phyloP scores from a whole-genome alignment of 1,140 invertebrate species.

The Anastatus disparis region DNA sequence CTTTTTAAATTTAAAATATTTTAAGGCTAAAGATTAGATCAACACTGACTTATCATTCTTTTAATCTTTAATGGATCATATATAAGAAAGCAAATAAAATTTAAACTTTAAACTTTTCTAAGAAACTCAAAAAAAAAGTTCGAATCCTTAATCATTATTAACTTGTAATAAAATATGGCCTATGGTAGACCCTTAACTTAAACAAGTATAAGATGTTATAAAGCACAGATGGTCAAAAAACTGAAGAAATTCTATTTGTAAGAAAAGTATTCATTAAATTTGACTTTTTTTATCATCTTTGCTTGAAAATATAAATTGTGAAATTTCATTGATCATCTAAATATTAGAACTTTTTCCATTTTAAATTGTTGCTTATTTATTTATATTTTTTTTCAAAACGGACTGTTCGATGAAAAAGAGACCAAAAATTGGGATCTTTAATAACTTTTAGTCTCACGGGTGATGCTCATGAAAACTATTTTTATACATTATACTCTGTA shows the following conservation, averaged over 20 bases:
- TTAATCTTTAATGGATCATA: no score
- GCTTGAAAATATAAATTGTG: slow-evolving; percentile 7
- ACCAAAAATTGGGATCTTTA: slow-evolving; percentile 27
- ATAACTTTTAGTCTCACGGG: slow-evolving; percentile 30
- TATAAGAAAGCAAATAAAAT: background rate
- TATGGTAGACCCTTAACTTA: slow-evolving; percentile 21
- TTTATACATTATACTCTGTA: slow-evolving; percentile 62
- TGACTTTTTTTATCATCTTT: background rate
- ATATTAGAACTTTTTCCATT: slow-evolving; percentile 1
- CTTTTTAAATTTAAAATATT: slow-evolving; percentile 8
- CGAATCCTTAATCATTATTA: slow-evolving; percentile 5
- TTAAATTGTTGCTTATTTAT: slow-evolving; percentile 25
- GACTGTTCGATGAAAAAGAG: slow-evolving; percentile 40
- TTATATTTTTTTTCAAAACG: no score
- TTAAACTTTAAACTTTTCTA: slow-evolving; percentile 9
- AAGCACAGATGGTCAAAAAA: background rate
- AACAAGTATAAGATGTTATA: slow-evolving; percentile 8
- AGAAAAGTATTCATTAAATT: background rate
- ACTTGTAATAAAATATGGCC: slow-evolving; percentile 27
- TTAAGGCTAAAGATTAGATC: background rate
- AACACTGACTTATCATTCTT: background rate
- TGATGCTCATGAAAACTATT: slow-evolving; percentile 58
- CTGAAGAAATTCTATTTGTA: no score
- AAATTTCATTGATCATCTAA: background rate
- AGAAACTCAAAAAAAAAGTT: slow-evolving; percentile 4